Evolutionary conservation across 1,140 invertebrate genomes (phyloP).

Genomic region (Formica selysi): DNA sequence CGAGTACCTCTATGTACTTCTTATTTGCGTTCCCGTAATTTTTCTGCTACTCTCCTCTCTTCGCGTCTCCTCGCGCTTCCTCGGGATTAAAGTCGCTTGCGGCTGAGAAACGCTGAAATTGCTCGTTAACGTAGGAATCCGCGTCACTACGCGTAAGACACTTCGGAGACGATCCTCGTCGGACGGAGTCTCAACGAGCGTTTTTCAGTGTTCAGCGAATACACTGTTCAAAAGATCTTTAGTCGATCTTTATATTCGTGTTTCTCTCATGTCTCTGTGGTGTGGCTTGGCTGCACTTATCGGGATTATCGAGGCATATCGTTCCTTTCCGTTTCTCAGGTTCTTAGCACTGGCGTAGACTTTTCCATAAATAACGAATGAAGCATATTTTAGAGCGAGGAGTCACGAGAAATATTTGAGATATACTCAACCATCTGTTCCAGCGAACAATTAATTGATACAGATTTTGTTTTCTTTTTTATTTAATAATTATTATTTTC

Average conservation of each 20-base stretch:
- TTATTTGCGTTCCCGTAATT: slow-evolving; percentile 66
- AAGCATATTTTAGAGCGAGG: not conserved
- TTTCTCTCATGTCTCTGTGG: slow-evolving; percentile 35
- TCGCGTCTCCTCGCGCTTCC: slow-evolving; percentile 2
- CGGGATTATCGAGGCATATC: slow-evolving; percentile 77
- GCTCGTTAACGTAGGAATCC: slow-evolving; percentile 70
- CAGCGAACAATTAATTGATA: not conserved
- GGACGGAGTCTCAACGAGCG: slow-evolving; percentile 22
- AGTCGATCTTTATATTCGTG: slow-evolving; percentile 26
- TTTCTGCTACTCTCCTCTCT: not conserved
- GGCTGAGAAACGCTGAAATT: slow-evolving; percentile 57
- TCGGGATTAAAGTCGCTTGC: slow-evolving; percentile 63
- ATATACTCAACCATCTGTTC: not conserved
- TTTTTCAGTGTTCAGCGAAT: slow-evolving; percentile 50
- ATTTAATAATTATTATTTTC: not conserved
- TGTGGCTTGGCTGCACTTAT: slow-evolving; percentile 64
- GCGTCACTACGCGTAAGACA: slow-evolving; percentile 48
- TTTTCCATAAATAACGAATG: slow-evolving; percentile 2
- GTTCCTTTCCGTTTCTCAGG: slow-evolving; percentile 52
- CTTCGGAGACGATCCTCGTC: slow-evolving; percentile 28
- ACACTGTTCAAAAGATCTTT: slow-evolving; percentile 31
- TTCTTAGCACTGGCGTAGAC: slow-evolving; percentile 11
- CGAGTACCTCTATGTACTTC: slow-evolving; percentile 12
- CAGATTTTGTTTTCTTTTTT: not conserved
- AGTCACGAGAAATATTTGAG: not conserved